Evolutionary conservation across 2,113 vertebrate genomes (phyloP).

Genomic region (Corythornis vintsioides): DNA sequence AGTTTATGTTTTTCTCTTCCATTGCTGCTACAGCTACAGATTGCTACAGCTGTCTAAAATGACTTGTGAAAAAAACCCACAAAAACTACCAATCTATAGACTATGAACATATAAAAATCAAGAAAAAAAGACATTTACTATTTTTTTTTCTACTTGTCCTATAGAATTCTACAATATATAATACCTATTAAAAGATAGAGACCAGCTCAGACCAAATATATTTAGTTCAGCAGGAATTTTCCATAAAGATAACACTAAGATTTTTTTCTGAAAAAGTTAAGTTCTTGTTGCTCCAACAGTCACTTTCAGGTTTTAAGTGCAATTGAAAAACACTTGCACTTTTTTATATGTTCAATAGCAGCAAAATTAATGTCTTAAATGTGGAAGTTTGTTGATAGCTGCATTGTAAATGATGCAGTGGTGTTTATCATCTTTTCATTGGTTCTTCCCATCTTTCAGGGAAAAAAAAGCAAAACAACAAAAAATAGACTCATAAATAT

Average conservation of each 20-base stretch:
- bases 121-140: not conserved
- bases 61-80: not conserved
- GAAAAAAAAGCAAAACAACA: not conserved
- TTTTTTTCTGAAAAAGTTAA: not conserved
- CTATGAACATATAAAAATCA: not conserved
- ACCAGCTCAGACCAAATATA: not conserved
- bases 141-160: not conserved
- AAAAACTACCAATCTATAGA: not conserved
- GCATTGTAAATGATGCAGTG: not conserved
- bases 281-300: not conserved
- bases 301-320: not conserved
- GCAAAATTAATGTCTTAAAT: not conserved
- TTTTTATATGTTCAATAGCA: not conserved
- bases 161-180: not conserved
- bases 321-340: not conserved
- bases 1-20: not conserved
- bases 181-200: not conserved
- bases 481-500: not conserved
- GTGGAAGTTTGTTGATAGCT: not conserved
- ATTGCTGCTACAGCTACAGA: too few relatives aligned
- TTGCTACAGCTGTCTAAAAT: too few relatives aligned
- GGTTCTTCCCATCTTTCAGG: not conserved
- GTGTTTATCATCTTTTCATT: rapidly evolving
- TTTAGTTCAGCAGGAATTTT: not conserved
- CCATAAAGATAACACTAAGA: not conserved